phyloP scores from a whole-genome alignment of 2,888 invertebrate genomes.

The Ditula angustiorana region DNA sequence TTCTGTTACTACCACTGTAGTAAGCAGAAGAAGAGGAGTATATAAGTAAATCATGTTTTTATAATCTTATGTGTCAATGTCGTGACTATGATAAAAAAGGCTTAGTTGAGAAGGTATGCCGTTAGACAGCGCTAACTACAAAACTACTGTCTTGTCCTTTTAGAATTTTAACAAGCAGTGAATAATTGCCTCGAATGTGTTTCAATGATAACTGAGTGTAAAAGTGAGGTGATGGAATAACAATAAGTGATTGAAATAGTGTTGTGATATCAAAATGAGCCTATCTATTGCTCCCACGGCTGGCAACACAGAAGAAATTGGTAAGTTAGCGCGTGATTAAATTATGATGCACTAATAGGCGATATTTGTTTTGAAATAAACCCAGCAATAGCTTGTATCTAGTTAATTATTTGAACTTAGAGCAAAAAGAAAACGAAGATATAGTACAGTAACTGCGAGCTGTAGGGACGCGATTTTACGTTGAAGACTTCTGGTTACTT shows the following conservation, averaged over 20 bases:
- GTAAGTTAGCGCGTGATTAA: conserved; percentile 58
- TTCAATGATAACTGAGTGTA: background rate
- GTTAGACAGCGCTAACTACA: too few relatives aligned
- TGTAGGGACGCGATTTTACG: too few relatives aligned
- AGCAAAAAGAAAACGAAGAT: too few relatives aligned
- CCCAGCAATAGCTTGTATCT: too few relatives aligned
- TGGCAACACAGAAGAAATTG: conserved; percentile 69
- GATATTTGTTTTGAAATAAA: background rate
- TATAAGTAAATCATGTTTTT: too few relatives aligned
- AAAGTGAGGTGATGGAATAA: conserved; percentile 33
- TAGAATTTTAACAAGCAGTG: background rate
- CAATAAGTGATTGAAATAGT: conserved; percentile 41
- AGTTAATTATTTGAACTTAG: too few relatives aligned
- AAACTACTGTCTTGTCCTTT: too few relatives aligned
- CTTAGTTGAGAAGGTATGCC: too few relatives aligned
- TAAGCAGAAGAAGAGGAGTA: background rate
- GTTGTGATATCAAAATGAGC: conserved; percentile 64
- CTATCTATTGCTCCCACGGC: conserved; percentile 58
- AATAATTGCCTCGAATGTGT: background rate
- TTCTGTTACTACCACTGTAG: background rate
- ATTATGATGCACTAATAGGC: background rate
- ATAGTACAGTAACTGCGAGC: too few relatives aligned
- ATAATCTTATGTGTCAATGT: too few relatives aligned
- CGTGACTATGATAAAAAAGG: too few relatives aligned
- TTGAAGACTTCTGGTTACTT: too few relatives aligned